Evolutionary conservation across 1,140 invertebrate species (phyloP), one percentile per base, ranked within the genome.

Genomic region (Physella acuta): DNA sequence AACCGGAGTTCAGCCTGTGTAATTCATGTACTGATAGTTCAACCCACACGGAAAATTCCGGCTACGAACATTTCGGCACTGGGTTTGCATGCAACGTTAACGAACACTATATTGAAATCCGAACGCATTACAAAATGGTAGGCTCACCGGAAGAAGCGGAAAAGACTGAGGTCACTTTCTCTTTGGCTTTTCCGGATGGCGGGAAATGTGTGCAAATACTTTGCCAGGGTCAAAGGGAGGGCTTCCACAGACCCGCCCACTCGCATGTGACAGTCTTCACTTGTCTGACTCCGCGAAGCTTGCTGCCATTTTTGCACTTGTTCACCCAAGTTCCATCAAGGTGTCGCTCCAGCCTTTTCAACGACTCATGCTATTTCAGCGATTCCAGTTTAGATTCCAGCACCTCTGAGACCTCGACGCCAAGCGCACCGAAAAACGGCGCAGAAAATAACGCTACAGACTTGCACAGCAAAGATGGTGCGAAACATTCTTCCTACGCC

Each of bases 341-440:
- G 20, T 20, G 1, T 17, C 44, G 30, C 16, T 1, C 44, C 17
- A 64, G 62, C 34, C 33, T 64, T 4, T 52, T 64, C 24, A 3
- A 64, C 31, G 62, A 64, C 31, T 64, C 62, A 30, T 51, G 62
- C 33, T 64, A 64, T 33, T 64, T 52, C n/a, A 64, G 37, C 16
- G 62, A 64, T 49, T 30, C 49, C 39, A 52, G 26, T 24, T 17
- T 49, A 20, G 62, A 64, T 24, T 26, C 44, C 14, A 64, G 49
- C 36, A 5, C 17, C 37, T 44, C 36, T 33, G 56, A 44, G 31
- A 28, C 17, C 17, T 14, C 17, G 52, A 55, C 8, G 26, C 8
- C 17, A 28, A 8, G 8, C 8, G 26, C 24, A 24, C 24, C 52
- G 26, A 55, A 20, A 49, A 49, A n/a, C n/a, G n/a, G n/a, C n/a